These are phyloP conservation scores for Pogonocichla stellata DNA, from an alignment of 2,113 vertebrate species.

Conservation along the genomic window DNA sequence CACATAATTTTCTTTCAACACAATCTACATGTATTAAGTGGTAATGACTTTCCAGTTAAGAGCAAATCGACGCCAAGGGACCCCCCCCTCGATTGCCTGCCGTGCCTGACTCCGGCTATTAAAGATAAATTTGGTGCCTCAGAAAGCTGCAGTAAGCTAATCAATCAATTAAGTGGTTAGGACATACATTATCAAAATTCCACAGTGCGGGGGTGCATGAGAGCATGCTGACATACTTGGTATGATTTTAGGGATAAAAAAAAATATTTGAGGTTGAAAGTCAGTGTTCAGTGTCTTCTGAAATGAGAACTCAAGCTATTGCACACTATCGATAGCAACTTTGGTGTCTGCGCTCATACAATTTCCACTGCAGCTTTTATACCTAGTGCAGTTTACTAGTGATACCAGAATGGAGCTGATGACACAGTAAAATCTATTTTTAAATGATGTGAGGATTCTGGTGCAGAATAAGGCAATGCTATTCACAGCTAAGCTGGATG, in stretches of 20 bases:
- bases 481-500: constrained; percentile 17
- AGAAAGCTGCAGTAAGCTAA: constrained; percentile 86
- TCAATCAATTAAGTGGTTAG: constrained; percentile 90
- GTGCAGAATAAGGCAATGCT: not conserved
- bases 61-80: constrained; percentile 97
- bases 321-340: not conserved
- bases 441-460: constrained; percentile 11
- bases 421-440: constrained; percentile 57
- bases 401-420: constrained; percentile 34
- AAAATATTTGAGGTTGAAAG: constrained; percentile 31
- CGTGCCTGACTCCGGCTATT: constrained; percentile 86
- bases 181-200: constrained; percentile 87
- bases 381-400: not conserved
- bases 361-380: not conserved
- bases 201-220: constrained; percentile 75
- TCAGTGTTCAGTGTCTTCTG: constrained; percentile 46
- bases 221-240: constrained; percentile 76
- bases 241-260: constrained; percentile 73
- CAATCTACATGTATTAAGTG: constrained; percentile 96
- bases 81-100: constrained; percentile 83
- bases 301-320: constrained; percentile 51
- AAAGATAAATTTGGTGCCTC: constrained; percentile 90
- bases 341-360: not conserved
- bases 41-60: constrained; percentile 97
- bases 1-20: constrained; percentile 92